A percentile compares a stretch with the other conserved stretches of the same genome.
phyloP scores from a whole-genome alignment of 2,113 vertebrate species.

The Nesogale talazaci region DNA sequence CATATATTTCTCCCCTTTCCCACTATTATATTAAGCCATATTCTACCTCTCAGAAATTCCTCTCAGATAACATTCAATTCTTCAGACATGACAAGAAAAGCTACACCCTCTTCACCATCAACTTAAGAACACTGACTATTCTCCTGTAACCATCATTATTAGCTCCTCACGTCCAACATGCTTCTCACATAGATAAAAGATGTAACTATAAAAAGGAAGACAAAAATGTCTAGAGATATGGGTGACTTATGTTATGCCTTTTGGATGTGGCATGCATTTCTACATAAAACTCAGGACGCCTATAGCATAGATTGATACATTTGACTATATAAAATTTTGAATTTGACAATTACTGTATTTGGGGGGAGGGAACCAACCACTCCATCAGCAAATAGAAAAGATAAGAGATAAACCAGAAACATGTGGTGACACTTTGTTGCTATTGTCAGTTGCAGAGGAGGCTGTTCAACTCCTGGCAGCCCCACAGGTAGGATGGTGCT shows the following conservation, averaged over 20 bases:
- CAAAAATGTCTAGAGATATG: not conserved
- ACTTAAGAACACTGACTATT: no score
- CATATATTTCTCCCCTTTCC: no score
- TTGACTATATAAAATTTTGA: slow-evolving; percentile 10
- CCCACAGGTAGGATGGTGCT: not conserved
- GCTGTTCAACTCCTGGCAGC: not conserved
- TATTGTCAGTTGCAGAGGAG: not conserved
- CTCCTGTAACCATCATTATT: no score
- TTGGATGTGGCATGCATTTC: not conserved
- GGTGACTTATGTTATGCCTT: not conserved
- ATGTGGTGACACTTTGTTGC: not conserved
- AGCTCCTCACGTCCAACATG: not conserved
- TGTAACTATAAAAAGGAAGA: slow-evolving; percentile 10
- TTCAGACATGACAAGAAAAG: no score
- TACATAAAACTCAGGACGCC: not conserved
- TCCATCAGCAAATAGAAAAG: not conserved
- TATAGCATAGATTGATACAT: not conserved
- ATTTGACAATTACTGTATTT: not conserved
- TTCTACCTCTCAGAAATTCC: no score
- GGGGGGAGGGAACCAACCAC: not conserved
- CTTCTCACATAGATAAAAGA: not conserved
- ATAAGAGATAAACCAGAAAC: slow-evolving; percentile 13
- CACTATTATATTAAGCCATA: no score
- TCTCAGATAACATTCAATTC: no score
- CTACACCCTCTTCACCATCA: no score